phyloP scores from a whole-genome alignment of 2,797 vertebrate genomes.

The Eulemur albifrons region DNA sequence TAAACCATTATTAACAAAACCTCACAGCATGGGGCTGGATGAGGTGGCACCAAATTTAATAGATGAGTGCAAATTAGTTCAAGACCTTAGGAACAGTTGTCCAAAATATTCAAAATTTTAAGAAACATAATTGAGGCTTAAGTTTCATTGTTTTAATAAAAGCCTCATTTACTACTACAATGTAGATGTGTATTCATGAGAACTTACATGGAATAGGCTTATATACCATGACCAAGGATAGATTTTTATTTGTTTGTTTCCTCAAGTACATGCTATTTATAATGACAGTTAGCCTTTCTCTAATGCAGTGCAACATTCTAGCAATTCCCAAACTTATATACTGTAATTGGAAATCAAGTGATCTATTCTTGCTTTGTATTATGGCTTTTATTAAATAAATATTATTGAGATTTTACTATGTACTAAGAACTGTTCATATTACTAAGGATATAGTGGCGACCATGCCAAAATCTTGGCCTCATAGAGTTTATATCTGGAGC shows the following conservation, averaged over 20 bases:
- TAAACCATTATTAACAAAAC: conserved; percentile 45
- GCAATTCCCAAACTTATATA: not conserved
- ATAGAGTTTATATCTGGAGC: not conserved
- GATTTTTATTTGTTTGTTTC: not conserved
- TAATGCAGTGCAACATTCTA: not conserved
- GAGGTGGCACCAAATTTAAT: not conserved
- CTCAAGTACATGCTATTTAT: not conserved
- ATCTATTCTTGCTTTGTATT: not conserved
- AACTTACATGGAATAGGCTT: not conserved
- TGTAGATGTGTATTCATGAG: not conserved
- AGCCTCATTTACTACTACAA: not conserved
- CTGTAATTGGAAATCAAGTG: not conserved
- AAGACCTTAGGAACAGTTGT: not conserved
- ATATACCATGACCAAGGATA: not conserved
- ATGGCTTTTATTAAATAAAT: not conserved
- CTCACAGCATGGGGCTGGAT: not conserved
- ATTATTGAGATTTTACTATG: not conserved
- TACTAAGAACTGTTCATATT: not conserved
- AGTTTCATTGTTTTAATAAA: not conserved
- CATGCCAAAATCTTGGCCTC: not conserved
- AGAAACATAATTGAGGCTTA: not conserved
- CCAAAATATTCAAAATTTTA: conserved; percentile 15
- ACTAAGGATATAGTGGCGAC: not conserved
- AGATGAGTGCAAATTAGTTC: conserved; percentile 16
- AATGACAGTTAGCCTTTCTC: not conserved